Evolutionary conservation across 2,113 vertebrate genomes (phyloP).

Genomic region (Phaethornis superciliosus): DNA sequence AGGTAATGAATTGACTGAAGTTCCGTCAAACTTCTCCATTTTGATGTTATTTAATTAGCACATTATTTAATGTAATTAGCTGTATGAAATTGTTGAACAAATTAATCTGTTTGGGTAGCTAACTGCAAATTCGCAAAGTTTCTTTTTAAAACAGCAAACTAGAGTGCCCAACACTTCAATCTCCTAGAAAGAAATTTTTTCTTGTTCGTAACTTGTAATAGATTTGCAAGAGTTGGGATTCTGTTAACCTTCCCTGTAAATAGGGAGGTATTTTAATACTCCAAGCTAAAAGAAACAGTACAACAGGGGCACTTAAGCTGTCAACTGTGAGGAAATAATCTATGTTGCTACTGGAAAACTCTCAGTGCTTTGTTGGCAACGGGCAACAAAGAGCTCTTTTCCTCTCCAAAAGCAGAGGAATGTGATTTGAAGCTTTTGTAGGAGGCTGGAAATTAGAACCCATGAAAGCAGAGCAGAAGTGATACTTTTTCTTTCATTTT

Average conservation of each 20-base stretch:
- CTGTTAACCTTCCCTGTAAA: background rate
- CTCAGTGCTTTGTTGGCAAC: background rate
- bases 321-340: background rate
- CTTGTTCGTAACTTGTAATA: background rate
- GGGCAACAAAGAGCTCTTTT: background rate
- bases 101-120: background rate
- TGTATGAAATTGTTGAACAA: background rate
- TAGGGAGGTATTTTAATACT: background rate
- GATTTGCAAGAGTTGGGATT: background rate
- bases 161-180: background rate
- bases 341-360: background rate
- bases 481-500: background rate
- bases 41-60: background rate
- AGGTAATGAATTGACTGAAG: constrained; percentile 75
- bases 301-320: background rate
- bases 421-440: background rate
- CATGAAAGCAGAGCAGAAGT: background rate
- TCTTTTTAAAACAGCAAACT: background rate
- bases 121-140: background rate
- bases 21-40: background rate
- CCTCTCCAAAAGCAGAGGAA: background rate
- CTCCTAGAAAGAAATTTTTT: background rate
- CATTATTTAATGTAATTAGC: background rate
- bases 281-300: background rate
- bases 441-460: background rate